phyloP scores from a whole-genome alignment of 2,113 vertebrate species.

The Pituophis catenifer region DNA sequence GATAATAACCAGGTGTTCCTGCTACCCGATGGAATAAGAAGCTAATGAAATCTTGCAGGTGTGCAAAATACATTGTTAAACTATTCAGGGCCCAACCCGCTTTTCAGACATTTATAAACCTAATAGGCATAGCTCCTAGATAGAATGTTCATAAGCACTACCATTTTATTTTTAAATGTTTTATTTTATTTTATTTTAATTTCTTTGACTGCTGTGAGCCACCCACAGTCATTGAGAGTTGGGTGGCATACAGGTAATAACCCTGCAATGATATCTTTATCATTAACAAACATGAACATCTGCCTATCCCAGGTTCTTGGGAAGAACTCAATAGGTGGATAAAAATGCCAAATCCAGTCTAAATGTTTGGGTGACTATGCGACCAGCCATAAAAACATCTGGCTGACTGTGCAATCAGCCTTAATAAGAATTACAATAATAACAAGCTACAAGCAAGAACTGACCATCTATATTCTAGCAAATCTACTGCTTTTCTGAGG shows the following conservation, averaged over 20 bases:
- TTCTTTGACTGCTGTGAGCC: not conserved
- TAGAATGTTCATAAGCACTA: not conserved
- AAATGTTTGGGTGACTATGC: not conserved
- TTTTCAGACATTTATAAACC: not conserved
- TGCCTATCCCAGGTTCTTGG: not conserved
- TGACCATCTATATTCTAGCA: not conserved
- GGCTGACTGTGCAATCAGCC: not conserved
- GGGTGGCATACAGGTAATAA: not conserved
- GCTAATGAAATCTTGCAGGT: not conserved
- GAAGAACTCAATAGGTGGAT: not conserved
- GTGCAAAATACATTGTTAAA: not conserved
- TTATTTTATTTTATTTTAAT: not conserved
- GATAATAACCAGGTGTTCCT: not conserved
- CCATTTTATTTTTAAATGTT: not conserved
- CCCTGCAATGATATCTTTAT: not conserved
- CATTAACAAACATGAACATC: not conserved
- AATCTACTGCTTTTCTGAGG: not conserved
- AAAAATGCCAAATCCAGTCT: not conserved
- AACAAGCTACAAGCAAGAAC: not conserved
- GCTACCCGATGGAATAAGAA: not conserved
- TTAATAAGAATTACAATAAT: not conserved
- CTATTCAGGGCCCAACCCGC: not conserved
- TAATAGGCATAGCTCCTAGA: not conserved
- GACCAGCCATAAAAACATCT: not conserved
- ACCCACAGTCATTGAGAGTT: not conserved